Evolutionary conservation across 2,113 vertebrate species (phyloP).

Genomic region (Hypocryptadius cinnamomeus): DNA sequence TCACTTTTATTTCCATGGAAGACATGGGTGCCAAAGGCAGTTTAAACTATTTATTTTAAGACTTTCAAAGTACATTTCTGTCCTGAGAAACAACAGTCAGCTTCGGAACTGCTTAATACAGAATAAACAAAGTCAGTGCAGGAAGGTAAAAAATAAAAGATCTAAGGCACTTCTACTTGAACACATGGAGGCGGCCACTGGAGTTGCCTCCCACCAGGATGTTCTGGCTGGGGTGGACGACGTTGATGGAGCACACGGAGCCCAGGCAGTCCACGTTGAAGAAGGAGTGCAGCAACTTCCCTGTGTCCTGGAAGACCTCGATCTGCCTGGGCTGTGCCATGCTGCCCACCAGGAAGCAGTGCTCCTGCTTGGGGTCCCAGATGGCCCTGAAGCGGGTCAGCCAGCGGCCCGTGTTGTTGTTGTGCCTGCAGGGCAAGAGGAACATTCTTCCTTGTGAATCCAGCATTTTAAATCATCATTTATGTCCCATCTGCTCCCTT

Average conservation of each 20-base stretch:
- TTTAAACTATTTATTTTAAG: background rate
- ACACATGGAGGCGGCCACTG: constrained; percentile 79
- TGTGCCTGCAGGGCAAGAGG: constrained; percentile 42
- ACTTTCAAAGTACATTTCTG: background rate
- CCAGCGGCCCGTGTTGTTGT: constrained; percentile 77
- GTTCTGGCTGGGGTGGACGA: constrained; percentile 75
- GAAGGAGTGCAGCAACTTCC: constrained; percentile 69
- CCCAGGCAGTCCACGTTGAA: constrained; percentile 50
- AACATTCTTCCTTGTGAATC: rapidly evolving
- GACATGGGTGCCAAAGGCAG: background rate
- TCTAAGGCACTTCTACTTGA: constrained; percentile 28
- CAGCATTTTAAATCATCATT: background rate
- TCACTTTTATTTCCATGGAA: background rate
- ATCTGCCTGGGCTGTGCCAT: constrained; percentile 68
- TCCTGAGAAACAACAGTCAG: background rate
- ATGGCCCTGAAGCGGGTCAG: constrained; percentile 74
- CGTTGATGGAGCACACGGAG: constrained; percentile 76
- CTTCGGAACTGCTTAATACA: rapidly evolving
- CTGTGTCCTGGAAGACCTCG: constrained; percentile 74
- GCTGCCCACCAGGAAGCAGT: constrained; percentile 81
- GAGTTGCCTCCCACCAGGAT: constrained; percentile 79
- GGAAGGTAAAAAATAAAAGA: too few relatives aligned
- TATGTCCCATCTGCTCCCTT: background rate
- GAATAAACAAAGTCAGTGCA: background rate
- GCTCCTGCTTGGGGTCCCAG: constrained; percentile 88